Conservation (phyloP, 2,888 invertebrate genomes). For the Dexiosoma caninum region DNA sequence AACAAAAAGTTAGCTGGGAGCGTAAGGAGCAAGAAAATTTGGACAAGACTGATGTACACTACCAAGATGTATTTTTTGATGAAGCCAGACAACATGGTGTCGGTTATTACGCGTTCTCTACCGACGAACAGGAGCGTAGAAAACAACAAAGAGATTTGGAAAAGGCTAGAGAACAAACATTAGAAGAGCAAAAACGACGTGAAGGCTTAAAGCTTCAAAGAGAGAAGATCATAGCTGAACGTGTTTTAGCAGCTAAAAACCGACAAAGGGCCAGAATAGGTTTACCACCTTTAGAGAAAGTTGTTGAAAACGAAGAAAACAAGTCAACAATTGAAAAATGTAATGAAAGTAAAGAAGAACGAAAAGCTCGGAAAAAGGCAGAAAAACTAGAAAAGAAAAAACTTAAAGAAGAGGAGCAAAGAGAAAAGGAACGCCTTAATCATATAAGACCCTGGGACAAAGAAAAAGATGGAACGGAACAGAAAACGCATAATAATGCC, state of each 20-base stretch:
- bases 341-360: constrained; percentile 67
- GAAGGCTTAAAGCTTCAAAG: constrained; percentile 81
- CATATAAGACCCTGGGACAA: constrained; percentile 84
- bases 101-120: constrained; percentile 93
- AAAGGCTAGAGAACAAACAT: constrained; percentile 84
- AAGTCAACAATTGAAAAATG: constrained; percentile 24
- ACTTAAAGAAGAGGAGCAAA: constrained; percentile 73
- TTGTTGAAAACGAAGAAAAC: constrained; percentile 70
- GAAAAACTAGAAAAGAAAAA: constrained; percentile 69
- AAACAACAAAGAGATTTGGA: constrained; percentile 89
- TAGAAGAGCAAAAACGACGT: constrained; percentile 82
- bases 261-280: constrained; percentile 86
- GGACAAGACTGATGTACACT: constrained; percentile 88
- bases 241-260: constrained; percentile 85
- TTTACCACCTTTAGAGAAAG: constrained; percentile 82
- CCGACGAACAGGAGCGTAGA: constrained; percentile 87
- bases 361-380: constrained; percentile 71
- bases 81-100: constrained; percentile 96
- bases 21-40: constrained; percentile 86
- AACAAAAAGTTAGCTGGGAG: constrained; percentile 92
- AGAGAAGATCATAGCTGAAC: constrained; percentile 83
- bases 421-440: constrained; percentile 76
- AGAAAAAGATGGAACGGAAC: constrained; percentile 79
- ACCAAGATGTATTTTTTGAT: constrained; percentile 93
- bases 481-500: not conserved